Percentiles rank a stretch among this genome's conserved stretches.
Conservation (phyloP, 2,797 vertebrate species). For the Avahi laniger region DNA sequence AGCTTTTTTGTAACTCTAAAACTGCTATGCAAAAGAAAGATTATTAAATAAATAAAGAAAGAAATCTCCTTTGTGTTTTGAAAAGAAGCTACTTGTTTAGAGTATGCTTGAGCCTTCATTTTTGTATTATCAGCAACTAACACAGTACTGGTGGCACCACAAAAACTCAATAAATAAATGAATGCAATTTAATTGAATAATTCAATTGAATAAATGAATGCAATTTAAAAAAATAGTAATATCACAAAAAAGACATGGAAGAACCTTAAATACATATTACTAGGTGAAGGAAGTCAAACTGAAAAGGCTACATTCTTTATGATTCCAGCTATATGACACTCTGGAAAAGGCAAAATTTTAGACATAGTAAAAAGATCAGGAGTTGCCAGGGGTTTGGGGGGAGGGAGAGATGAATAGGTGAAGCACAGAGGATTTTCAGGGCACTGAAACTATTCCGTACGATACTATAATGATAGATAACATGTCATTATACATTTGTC, state of each 20-base stretch:
- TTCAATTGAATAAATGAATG: background rate
- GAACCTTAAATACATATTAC: background rate
- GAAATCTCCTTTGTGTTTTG: background rate
- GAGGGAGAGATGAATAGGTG: background rate
- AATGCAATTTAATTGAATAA: background rate
- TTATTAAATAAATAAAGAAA: background rate
- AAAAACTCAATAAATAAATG: background rate
- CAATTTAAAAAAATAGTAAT: background rate
- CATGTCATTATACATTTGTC: background rate
- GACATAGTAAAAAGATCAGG: background rate
- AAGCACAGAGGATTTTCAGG: background rate
- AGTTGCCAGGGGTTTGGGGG: background rate
- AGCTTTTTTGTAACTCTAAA: background rate
- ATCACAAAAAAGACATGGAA: background rate
- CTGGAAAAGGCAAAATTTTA: background rate
- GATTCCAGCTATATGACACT: background rate
- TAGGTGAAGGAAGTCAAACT: background rate
- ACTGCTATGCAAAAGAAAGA: background rate
- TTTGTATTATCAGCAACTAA: background rate
- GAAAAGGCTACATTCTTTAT: background rate
- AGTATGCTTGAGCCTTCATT: background rate
- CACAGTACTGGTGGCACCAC: background rate
- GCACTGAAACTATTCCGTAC: background rate
- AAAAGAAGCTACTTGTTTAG: background rate
- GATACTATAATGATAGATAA: background rate